Percentiles rank a stretch among this genome's conserved stretches.
phyloP scores from a whole-genome alignment of 2,797 vertebrate genomes.

The Sarcophilus harrisii region DNA sequence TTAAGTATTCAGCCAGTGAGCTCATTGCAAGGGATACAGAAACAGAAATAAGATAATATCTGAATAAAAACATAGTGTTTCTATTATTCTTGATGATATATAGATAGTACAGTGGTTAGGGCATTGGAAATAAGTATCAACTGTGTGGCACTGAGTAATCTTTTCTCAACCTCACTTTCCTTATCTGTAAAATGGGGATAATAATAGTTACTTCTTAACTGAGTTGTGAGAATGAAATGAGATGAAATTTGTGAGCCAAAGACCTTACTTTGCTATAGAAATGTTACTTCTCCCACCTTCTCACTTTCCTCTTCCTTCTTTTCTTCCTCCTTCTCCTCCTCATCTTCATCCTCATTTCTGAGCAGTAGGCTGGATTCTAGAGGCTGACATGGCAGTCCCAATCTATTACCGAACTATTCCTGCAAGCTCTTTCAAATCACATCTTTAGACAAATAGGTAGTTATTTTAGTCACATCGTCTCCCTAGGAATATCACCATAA shows the following conservation, averaged over 20 bases:
- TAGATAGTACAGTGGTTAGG: not conserved
- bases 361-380: not conserved
- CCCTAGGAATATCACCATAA: not conserved
- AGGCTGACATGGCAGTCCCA: not conserved
- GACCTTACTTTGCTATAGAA: no score
- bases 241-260: not conserved
- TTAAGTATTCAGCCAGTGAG: not conserved
- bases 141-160: not conserved
- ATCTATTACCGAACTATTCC: constrained; percentile 10
- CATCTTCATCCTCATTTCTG: not conserved
- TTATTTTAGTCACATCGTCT: not conserved
- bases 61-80: not conserved
- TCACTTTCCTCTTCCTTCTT: not conserved
- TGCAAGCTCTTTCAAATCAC: constrained; percentile 6
- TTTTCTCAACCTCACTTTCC: not conserved
- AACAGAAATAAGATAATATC: not conserved
- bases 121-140: not conserved
- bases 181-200: not conserved
- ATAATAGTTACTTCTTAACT: not conserved
- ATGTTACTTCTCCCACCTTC: not conserved
- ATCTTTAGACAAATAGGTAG: not conserved
- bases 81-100: not conserved
- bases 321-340: no score
- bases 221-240: not conserved
- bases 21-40: not conserved